Conservation (phyloP, 1,140 invertebrate genomes). For the Prorops nasuta region DNA sequence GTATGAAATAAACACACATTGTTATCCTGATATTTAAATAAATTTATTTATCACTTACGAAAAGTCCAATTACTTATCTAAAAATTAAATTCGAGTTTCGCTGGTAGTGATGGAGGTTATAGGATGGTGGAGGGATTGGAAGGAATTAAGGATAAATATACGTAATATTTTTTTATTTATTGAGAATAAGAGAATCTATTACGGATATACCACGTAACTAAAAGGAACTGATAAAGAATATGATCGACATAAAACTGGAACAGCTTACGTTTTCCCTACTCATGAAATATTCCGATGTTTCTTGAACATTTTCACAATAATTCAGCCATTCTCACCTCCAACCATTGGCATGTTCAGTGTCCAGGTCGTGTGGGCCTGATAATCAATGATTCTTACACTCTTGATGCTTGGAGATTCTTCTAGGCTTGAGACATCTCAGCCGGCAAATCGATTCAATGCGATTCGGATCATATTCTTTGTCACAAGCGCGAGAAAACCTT, state of each 20-base stretch:
- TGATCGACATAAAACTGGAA: conserved; percentile 47
- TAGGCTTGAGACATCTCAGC: conserved; percentile 54
- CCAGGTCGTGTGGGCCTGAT: conserved; percentile 30
- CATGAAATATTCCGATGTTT: conserved; percentile 37
- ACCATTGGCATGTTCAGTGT: conserved; percentile 38
- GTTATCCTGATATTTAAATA: too few relatives aligned
- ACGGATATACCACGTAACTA: conserved; percentile 26
- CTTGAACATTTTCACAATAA: conserved; percentile 37
- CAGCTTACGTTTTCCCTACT: conserved; percentile 40
- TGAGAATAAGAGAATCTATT: conserved; percentile 20
- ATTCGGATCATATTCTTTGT: conserved; percentile 57
- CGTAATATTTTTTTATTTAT: conserved; percentile 24
- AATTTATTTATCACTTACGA: too few relatives aligned
- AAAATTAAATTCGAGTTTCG: not conserved
- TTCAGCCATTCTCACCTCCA: conserved; percentile 39
- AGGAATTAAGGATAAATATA: conserved; percentile 18
- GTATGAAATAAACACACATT: too few relatives aligned
- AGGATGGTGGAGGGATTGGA: conserved; percentile 49
- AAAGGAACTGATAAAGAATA: conserved; percentile 55
- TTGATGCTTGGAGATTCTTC: conserved; percentile 46
- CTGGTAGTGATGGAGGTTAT: conserved; percentile 27
- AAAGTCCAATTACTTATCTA: too few relatives aligned
- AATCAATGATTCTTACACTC: conserved; percentile 41
- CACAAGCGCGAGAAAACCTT: conserved; percentile 54
- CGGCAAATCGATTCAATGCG: conserved; percentile 46